Evolutionary conservation across 1,140 invertebrate species (phyloP), one percentile per base, ranked within the genome.

Genomic region (Drosophila prosaltans): DNA sequence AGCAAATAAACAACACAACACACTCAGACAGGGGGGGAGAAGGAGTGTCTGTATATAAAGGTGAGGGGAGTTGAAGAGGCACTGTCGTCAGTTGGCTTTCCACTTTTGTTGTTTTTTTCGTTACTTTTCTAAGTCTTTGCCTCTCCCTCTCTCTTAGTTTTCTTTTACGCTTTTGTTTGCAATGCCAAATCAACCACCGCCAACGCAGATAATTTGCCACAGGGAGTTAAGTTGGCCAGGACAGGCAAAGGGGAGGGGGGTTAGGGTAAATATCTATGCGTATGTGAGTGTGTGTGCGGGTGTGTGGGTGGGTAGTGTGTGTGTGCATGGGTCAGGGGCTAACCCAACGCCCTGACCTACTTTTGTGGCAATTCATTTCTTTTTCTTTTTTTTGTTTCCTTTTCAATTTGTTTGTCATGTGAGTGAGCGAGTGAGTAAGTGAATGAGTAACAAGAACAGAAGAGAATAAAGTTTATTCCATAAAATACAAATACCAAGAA

Each of bases 181-280:
- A 71, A 60, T 80, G 76, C 76, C 80, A 82, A 86, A 86, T 86
- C 82, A 86, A 86, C 82, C 82, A 86, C 82, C 82, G 61, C 62
- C 67, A 70, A 73, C 82, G 84, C 84, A 89, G 80, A 89, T 88
- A 89, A 84, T 88, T 89, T 80, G 80, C 84, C 69, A 72, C 45
- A 89, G 84, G 65, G 77, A 70, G 84, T 70, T 71, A 58, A 40
- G 62, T 72, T 72, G 41, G 28, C 9, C 45, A 65, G 63, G 36
- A 51, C 45, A 51, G 60, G 26, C 39, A 26, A 30, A 51, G 61
- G 28, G 16, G 41, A 30, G 59, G 61, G 28, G 16, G 16, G 16
- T 16, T 10, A 11, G 9, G 58, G 51, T 5, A 43, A 60, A 30
- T 30, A 30, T 30, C 28, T 30, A 55, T n/a, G 36, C 59, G 36